Evolutionary conservation across 2,888 invertebrate species (phyloP).

Genomic region (Baccha elongata): DNA sequence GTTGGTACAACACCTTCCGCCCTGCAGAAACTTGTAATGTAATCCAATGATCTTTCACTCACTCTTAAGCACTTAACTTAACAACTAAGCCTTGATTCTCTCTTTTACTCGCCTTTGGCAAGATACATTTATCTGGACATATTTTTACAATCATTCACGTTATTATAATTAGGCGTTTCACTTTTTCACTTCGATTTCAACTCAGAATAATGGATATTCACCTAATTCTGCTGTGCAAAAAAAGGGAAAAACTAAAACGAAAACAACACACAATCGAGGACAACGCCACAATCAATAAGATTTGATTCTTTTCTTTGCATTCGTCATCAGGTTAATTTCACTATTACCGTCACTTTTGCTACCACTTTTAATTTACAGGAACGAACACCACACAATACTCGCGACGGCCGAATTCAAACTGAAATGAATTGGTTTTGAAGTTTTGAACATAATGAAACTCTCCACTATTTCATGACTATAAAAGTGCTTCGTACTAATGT

Average conservation of each 20-base stretch:
- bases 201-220: constrained; percentile 5
- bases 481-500: constrained; percentile 47
- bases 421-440: constrained; percentile 48
- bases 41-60: constrained; percentile 59
- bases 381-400: constrained; percentile 46
- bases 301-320: constrained; percentile 57
- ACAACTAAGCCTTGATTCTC: constrained; percentile 41
- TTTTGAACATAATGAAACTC: constrained; percentile 52
- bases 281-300: constrained; percentile 45
- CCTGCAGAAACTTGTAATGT: constrained; percentile 25
- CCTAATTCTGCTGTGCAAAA: background rate
- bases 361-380: constrained; percentile 41
- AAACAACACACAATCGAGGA: constrained; percentile 7
- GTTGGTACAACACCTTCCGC: constrained; percentile 15
- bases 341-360: constrained; percentile 45
- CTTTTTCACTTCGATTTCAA: constrained; percentile 27
- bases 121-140: constrained; percentile 69
- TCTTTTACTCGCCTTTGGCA: constrained; percentile 59
- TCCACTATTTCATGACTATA: constrained; percentile 27
- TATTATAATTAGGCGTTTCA: constrained; percentile 45
- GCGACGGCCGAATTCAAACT: constrained; percentile 69
- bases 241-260: background rate
- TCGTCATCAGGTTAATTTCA: constrained; percentile 68
- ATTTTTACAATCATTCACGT: constrained; percentile 54
- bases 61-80: constrained; percentile 16